These are phyloP conservation scores for Bombyx mandarina DNA, from an alignment of 1,140 invertebrate genomes.

Conservation along the genomic window DNA sequence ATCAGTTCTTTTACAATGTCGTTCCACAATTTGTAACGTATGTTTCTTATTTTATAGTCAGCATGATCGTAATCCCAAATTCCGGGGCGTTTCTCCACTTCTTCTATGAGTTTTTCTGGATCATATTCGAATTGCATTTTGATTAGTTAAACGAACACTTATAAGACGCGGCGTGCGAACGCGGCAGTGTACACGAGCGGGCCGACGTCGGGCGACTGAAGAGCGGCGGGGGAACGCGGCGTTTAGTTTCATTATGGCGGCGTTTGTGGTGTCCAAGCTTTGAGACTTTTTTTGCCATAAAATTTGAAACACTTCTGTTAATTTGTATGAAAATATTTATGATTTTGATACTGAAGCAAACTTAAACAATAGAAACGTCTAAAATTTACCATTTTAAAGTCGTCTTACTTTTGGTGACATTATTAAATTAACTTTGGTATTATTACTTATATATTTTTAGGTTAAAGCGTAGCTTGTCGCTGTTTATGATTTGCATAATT, in stretches of 20 bases:
- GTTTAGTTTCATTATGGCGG: slow-evolving; percentile 51
- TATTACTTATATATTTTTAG: too few species aligned
- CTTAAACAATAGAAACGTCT: too few species aligned
- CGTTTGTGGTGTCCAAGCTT: neutral
- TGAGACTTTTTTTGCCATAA: too few species aligned
- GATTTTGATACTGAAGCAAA: too few species aligned
- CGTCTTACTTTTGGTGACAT: too few species aligned
- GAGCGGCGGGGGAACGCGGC: slow-evolving; percentile 45
- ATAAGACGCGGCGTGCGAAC: slow-evolving; percentile 11
- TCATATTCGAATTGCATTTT: slow-evolving; percentile 60
- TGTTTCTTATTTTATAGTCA: slow-evolving; percentile 41
- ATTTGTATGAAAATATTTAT: too few species aligned
- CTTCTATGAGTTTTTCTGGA: slow-evolving; percentile 50
- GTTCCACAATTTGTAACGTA: slow-evolving; percentile 42
- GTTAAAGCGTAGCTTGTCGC: too few species aligned
- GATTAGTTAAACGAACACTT: slow-evolving; percentile 1
- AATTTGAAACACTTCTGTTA: too few species aligned
- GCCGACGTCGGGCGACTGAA: slow-evolving; percentile 54
- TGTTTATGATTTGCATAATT: too few species aligned
- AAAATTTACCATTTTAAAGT: too few species aligned
- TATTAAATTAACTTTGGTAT: too few species aligned
- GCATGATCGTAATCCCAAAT: slow-evolving; percentile 56
- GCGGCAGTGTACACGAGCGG: slow-evolving; percentile 32
- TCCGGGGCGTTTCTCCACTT: slow-evolving; percentile 51
- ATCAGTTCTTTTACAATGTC: slow-evolving; percentile 49